Conservation (phyloP, 2,797 vertebrate genomes). For the Schizothorax lantsangensis region DNA sequence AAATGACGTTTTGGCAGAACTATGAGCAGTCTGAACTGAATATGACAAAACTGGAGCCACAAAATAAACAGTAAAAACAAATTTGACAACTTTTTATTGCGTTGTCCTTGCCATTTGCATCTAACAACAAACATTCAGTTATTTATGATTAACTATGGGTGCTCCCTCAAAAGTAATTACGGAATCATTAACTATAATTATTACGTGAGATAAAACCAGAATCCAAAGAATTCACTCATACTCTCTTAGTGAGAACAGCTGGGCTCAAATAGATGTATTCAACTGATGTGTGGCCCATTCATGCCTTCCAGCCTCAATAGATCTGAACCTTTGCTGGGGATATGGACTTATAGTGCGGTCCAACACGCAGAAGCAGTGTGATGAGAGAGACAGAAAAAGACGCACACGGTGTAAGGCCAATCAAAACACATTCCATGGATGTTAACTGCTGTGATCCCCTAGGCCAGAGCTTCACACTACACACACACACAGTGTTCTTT, state of each 20-base stretch:
- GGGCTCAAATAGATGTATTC: neutral
- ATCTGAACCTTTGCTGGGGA: slow-evolving; percentile 6
- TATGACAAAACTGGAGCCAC: neutral
- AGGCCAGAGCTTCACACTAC: slow-evolving; percentile 15
- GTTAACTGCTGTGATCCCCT: slow-evolving; percentile 24
- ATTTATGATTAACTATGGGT: neutral
- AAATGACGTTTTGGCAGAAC: neutral
- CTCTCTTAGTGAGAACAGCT: neutral
- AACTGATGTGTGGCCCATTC: neutral
- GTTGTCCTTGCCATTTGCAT: neutral
- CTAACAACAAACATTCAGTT: neutral
- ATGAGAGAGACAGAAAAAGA: slow-evolving; percentile 11
- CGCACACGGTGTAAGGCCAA: slow-evolving; percentile 59
- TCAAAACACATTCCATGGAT: slow-evolving; percentile 63
- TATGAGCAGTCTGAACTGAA: neutral
- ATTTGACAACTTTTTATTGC: neutral
- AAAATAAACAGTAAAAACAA: neutral
- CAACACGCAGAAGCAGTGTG: slow-evolving; percentile 49
- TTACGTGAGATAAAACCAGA: neutral
- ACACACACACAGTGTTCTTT: slow-evolving; percentile 52
- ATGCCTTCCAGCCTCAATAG: neutral
- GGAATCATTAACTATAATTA: neutral
- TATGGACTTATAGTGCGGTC: slow-evolving; percentile 41
- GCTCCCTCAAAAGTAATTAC: neutral
- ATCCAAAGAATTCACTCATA: neutral